phyloP scores from a whole-genome alignment of 2,888 invertebrate genomes.

The Drosophila leonis region DNA sequence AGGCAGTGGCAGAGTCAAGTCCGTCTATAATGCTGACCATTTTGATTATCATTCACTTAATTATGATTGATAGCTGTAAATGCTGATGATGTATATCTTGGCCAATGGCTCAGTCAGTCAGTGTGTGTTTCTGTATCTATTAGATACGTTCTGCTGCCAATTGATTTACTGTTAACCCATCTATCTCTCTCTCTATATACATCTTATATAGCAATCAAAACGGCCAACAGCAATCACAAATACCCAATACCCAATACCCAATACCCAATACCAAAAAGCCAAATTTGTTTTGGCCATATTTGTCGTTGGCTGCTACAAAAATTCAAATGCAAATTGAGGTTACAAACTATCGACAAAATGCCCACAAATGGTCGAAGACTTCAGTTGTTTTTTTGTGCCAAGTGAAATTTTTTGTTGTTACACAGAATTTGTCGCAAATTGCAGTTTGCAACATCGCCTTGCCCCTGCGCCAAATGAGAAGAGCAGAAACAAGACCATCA shows the following conservation, averaged over 20 bases:
- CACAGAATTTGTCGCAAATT: conserved; percentile 74
- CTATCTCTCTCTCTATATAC: conserved; percentile 13
- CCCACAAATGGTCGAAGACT: conserved; percentile 50
- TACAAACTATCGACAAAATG: conserved; percentile 59
- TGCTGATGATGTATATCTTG: conserved; percentile 47
- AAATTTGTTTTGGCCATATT: conserved; percentile 62
- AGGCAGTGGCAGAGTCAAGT: conserved; percentile 2
- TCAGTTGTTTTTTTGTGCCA: conserved; percentile 35
- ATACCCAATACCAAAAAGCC: conserved; percentile 8
- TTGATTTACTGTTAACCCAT: conserved; percentile 70
- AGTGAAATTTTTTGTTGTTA: conserved; percentile 49
- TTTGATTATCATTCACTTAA: conserved; percentile 79
- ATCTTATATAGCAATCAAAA: conserved; percentile 59
- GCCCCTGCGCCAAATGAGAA: neutral
- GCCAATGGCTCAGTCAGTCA: conserved; percentile 20
- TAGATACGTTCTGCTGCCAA: conserved; percentile 70
- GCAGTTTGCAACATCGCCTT: conserved; percentile 27
- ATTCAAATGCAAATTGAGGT: conserved; percentile 70
- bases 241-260: conserved; percentile 16
- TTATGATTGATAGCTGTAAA: conserved; percentile 82
- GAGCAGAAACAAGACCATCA: conserved; percentile 24
- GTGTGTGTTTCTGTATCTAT: conserved; percentile 42
- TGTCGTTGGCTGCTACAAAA: conserved; percentile 36
- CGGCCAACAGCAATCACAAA: conserved; percentile 48
- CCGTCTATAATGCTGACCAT: conserved; percentile 72